phyloP scores from a whole-genome alignment of 2,888 invertebrate species.

The Meghimatium bilineatum region DNA sequence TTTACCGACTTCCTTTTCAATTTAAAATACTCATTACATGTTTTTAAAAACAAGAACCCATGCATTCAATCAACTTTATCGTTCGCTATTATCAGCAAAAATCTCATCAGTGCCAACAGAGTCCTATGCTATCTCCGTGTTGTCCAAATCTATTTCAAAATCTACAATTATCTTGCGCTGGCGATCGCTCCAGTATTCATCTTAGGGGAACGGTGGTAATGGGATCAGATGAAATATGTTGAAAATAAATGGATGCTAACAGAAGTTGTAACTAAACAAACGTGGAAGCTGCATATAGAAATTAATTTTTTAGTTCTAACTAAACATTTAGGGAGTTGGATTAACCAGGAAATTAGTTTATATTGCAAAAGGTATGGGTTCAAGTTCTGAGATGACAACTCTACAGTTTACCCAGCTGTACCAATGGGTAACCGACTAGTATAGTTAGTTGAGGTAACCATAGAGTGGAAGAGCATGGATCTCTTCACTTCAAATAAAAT shows the following conservation, averaged over 20 bases:
- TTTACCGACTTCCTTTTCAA: constrained; percentile 2
- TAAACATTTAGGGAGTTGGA: no score
- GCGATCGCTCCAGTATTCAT: neutral
- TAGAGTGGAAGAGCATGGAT: no score
- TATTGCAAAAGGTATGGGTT: no score
- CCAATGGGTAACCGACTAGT: no score
- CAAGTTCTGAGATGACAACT: no score
- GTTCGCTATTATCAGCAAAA: neutral
- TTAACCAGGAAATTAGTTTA: no score
- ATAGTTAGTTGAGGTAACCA: no score
- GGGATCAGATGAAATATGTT: neutral
- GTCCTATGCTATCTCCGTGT: neutral
- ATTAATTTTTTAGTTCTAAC: no score
- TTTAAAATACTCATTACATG: neutral
- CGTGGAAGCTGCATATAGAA: no score
- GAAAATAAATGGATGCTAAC: neutral
- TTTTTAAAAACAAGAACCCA: neutral
- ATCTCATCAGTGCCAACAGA: neutral
- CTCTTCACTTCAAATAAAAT: no score
- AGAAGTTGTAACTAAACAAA: no score
- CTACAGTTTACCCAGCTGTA: no score
- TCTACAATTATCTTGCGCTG: neutral
- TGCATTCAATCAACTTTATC: constrained; percentile 1
- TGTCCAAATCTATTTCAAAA: neutral
- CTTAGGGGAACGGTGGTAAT: neutral